phyloP scores from a whole-genome alignment of 2,888 invertebrate species.

The Epinotia brunnichana region DNA sequence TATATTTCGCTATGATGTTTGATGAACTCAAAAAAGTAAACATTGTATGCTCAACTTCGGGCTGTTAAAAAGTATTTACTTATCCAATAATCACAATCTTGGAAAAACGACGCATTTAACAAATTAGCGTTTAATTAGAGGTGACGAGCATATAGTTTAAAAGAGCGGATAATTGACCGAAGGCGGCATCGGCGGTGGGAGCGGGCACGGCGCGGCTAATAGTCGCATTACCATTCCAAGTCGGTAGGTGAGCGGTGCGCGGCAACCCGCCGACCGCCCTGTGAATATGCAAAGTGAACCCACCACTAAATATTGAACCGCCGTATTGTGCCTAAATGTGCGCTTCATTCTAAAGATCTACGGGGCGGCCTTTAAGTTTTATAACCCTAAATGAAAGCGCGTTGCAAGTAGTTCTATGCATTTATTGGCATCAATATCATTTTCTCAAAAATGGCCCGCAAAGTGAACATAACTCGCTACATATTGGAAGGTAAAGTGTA shows the following conservation, averaged over 20 bases:
- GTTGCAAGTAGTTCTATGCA: neutral
- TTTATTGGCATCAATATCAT: neutral
- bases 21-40: too few species aligned
- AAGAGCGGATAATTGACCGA: slow-evolving; percentile 43
- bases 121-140: slow-evolving; percentile 17
- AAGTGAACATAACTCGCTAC: too few species aligned
- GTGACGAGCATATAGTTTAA: slow-evolving; percentile 29
- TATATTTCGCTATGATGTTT: too few species aligned
- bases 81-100: neutral
- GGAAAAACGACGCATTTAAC: neutral
- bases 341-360: slow-evolving; percentile 46
- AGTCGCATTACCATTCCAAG: slow-evolving; percentile 72
- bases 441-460: too few species aligned
- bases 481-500: too few species aligned
- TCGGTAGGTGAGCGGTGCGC: slow-evolving; percentile 65
- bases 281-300: slow-evolving; percentile 77
- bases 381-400: slow-evolving; percentile 29
- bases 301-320: slow-evolving; percentile 71
- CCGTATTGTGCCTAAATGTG: slow-evolving; percentile 64
- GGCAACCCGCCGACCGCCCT: slow-evolving; percentile 63
- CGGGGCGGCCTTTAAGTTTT: slow-evolving; percentile 31
- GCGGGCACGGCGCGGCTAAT: slow-evolving; percentile 61
- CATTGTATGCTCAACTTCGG: too few species aligned
- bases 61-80: neutral
- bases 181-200: slow-evolving; percentile 43